Evolutionary conservation across 2,888 invertebrate genomes (phyloP), one percentile per base, ranked within the genome.

Genomic region (Drosophila stalkeri): DNA sequence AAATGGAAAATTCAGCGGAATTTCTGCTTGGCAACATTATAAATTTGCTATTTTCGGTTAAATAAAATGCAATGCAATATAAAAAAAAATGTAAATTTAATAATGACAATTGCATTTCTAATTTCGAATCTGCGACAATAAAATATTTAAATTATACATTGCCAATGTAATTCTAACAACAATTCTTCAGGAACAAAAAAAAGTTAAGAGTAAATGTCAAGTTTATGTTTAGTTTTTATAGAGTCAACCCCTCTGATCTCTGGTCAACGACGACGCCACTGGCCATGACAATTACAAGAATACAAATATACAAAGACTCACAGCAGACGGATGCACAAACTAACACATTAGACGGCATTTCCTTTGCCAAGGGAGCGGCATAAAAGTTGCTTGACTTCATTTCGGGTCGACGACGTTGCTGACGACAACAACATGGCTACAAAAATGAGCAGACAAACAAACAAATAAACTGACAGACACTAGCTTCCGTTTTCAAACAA

Each of bases 401-500:
- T 90, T 83, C 81, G 90, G 87, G 83, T 82, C 83, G 80, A 56
- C 70, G 80, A 71, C 77, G 66, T 57, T 61, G 71, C 64, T 78
- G 67, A 65, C 77, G 69, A 65, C 72, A 71, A 64, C 68, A 72
- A 27, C 49, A 31, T 49, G 66, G 49, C 72, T 73, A 46, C 70
- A 72, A 52, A 70, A 74, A 72, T 5, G 71, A 73, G 63, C 70
- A 75, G 75, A 76, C 90, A 80, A 79, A 73, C 85, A 86, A 86
- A 76, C 85, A 86, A 86, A 86, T 81, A 82, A 88, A 82, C 88
- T 81, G 90, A 87, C 91, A 87, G 87, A 87, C 87, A 85, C 80
- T 87, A 80, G 91, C 89, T 87, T 87, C 87, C 87, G 90, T 82
- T 87, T 87, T 80, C 78, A 87, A 90, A 90, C 90, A 87, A 87